Base-by-base conservation (phyloP, 2,797 vertebrate genomes). In the Apodemus agrarius region DNA sequence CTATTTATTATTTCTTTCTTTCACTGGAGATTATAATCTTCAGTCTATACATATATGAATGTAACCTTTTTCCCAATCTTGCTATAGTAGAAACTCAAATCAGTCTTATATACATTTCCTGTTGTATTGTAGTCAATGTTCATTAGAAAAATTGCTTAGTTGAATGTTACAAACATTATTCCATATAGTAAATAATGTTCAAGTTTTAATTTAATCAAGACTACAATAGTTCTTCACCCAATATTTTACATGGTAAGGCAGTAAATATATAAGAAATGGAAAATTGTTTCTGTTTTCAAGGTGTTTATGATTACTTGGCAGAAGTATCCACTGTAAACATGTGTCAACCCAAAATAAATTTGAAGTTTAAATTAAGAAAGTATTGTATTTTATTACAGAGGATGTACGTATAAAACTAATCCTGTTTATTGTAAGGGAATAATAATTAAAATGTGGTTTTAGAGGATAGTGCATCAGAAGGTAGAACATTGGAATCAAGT, bases 181-280 rank as follows among this genome's bases (percentile, higher is more conserved):
- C 4, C 34, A 76, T 84, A 59, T 78, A 8, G 37, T 61, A 40
- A 82, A 61, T 49, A 78, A 59, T 83, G 10, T 14, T 61, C 26
- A 8, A 83, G 57, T 81, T 52, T 94, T 80, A 93, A 91, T 85
- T 91, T 89, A 52, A 37, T 84, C 76, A 89, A 78, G 83, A 74
- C 54, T 8, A 78, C 8, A 81, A 6, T 6, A 67, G 11, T 40
- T 95, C 12, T 75, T 78, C 63, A 17, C n/a, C 34, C 31, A 82
- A 69, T 67, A 79, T 96, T 96, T 87, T 93, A 46, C 24, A 87
- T 12, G 43, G 3, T 92, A 37, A 40, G 69, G 16, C 78, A 37
- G 1, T 90, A 75, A 80, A 90, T 49, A 40, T 67, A 59, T 75
- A 85, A 54, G n/a, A 63, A 80, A 1, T 40, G 92, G n/a, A 79